phyloP scores from a whole-genome alignment of 2,113 vertebrate species.

The Crotophaga sulcirostris region DNA sequence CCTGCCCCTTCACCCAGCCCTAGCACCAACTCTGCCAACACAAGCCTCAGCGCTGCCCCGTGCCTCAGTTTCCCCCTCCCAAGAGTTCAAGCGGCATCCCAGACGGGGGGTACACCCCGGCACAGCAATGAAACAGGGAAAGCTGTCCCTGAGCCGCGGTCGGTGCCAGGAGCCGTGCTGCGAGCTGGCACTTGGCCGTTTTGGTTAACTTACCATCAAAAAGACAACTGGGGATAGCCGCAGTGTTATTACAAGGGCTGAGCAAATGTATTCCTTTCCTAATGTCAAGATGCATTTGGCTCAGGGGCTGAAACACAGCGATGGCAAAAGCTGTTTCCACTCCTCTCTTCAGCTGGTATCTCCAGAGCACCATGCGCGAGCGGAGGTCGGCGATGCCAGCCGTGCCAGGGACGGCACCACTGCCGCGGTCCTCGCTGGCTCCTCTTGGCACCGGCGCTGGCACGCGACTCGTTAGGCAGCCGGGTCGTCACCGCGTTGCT shows the following conservation, averaged over 20 bases:
- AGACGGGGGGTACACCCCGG: rapidly evolving
- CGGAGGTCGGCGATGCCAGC: neutral
- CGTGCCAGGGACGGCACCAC: neutral
- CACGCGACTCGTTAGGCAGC: neutral
- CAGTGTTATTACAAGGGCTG: constrained; percentile 61
- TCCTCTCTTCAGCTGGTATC: constrained; percentile 24
- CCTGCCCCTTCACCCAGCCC: neutral
- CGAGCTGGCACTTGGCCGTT: neutral
- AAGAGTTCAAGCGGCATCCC: rapidly evolving
- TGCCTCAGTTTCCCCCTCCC: neutral
- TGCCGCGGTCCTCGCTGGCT: neutral
- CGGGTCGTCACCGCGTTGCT: constrained; percentile 61
- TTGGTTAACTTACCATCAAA: constrained; percentile 40
- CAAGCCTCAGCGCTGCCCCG: neutral
- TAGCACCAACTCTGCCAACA: neutral
- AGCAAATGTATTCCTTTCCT: constrained; percentile 73
- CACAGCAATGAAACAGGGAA: rapidly evolving
- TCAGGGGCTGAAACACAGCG: constrained; percentile 55
- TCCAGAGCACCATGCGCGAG: constrained; percentile 37
- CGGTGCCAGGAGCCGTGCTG: neutral
- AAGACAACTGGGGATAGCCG: constrained; percentile 53
- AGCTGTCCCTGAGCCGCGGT: neutral
- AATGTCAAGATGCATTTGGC: constrained; percentile 72
- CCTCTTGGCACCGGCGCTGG: neutral
- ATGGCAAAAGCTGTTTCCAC: constrained; percentile 59